A percentile compares a stretch with the other conserved stretches of the same genome.
phyloP scores from a whole-genome alignment of 2,113 vertebrate genomes.

The Ramphastos sulfuratus region DNA sequence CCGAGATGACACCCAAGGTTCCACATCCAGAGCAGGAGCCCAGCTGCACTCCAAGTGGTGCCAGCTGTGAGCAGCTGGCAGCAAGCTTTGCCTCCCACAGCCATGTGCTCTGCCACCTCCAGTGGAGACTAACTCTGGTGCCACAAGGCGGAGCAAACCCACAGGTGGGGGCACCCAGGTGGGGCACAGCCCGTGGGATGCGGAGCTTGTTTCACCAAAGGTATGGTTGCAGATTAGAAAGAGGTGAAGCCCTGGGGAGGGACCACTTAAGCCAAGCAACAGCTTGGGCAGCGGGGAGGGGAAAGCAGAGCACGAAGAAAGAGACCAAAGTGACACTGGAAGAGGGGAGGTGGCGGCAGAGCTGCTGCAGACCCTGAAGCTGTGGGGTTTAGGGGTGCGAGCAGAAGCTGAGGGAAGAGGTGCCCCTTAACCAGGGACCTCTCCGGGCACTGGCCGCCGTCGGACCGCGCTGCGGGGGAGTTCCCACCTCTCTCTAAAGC shows the following conservation, averaged over 20 bases:
- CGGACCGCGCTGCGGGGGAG: neutral
- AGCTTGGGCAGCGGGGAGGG: neutral
- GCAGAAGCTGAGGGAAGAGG: fast-evolving
- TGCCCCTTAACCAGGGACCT: fast-evolving
- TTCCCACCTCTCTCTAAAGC: fast-evolving
- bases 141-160: neutral
- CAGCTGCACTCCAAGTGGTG: neutral
- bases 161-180: fast-evolving
- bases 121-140: fast-evolving
- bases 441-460: fast-evolving
- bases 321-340: neutral
- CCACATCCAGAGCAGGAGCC: too few species aligned
- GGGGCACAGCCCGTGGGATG: neutral
- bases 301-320: neutral
- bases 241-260: neutral
- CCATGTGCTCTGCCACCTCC: fast-evolving
- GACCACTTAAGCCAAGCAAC: neutral
- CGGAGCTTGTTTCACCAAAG: fast-evolving
- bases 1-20: neutral
- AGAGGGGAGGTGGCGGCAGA: neutral
- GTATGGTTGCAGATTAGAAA: neutral
- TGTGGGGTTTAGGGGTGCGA: neutral
- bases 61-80: neutral
- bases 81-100: fast-evolving
- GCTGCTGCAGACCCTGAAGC: neutral